These are phyloP conservation scores for Esox lucius DNA, from an alignment of 2,797 vertebrate genomes.

Conservation along the genomic window DNA sequence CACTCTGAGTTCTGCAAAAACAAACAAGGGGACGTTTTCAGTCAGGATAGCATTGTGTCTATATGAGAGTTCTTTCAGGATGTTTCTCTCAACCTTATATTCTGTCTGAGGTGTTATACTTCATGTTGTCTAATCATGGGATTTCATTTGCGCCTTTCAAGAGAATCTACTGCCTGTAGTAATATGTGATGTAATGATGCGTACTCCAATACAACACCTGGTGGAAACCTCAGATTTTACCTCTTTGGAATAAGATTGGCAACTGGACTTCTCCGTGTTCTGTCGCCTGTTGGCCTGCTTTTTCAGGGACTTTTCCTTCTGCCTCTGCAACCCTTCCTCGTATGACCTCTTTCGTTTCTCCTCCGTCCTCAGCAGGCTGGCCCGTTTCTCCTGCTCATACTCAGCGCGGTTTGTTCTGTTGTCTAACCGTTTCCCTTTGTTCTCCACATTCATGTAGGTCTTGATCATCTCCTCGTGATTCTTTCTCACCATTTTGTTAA, in stretches of 20 bases:
- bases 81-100: background rate
- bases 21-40: background rate
- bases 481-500: background rate
- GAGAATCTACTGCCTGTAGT: background rate
- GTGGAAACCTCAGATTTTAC: background rate
- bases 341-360: background rate
- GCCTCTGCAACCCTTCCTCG: background rate
- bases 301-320: background rate
- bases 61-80: too few species aligned
- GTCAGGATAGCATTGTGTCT: background rate
- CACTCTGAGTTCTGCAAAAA: background rate
- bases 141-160: background rate
- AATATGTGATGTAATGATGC: background rate
- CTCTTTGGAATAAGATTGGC: background rate
- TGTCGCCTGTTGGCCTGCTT: slow-evolving; percentile 1
- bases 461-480: background rate
- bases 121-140: background rate
- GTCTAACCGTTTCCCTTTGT: background rate
- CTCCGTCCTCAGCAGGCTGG: background rate
- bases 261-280: background rate
- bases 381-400: background rate
- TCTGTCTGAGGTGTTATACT: background rate
- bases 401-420: background rate
- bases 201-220: background rate
- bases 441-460: background rate